Conservation (phyloP, 2,888 invertebrate genomes). For the Ectemnius cavifrons region DNA sequence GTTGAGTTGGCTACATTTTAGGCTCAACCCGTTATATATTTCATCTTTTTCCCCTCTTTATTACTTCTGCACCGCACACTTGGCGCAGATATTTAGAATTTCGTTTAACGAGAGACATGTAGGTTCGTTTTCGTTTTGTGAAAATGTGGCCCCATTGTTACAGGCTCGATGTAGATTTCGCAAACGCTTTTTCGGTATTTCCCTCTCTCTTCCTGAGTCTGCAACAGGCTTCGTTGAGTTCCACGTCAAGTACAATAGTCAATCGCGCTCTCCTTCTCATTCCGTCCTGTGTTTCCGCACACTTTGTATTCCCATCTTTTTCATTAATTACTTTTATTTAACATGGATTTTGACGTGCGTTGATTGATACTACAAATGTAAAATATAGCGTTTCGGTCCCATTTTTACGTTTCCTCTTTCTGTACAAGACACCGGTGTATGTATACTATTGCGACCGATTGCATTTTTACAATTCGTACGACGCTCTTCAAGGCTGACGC, state of each 20-base stretch:
- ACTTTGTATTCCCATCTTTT: constrained; percentile 7
- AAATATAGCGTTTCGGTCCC: constrained; percentile 48
- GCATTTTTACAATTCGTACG: neutral
- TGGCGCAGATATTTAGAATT: constrained; percentile 76
- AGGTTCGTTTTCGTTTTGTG: constrained; percentile 62
- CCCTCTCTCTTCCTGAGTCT: constrained; percentile 65
- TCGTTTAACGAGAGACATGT: constrained; percentile 64
- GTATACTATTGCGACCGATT: constrained; percentile 6
- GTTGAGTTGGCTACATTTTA: constrained; percentile 67
- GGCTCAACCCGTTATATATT: constrained; percentile 52
- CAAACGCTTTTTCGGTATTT: constrained; percentile 44
- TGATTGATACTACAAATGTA: constrained; percentile 32
- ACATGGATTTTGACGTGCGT: constrained; percentile 19
- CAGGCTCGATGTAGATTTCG: constrained; percentile 72
- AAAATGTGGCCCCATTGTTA: constrained; percentile 77
- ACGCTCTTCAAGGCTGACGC: neutral
- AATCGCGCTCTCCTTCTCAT: constrained; percentile 14
- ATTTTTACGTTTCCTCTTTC: constrained; percentile 34
- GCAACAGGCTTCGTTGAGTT: constrained; percentile 68
- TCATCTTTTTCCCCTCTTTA: neutral
- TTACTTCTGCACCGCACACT: constrained; percentile 56
- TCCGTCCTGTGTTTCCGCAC: neutral
- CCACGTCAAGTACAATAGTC: constrained; percentile 45
- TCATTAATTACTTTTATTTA: constrained; percentile 15
- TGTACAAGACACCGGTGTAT: constrained; percentile 24